Base-by-base conservation (phyloP, 2,113 vertebrate genomes). In the Callorhinus ursinus region DNA sequence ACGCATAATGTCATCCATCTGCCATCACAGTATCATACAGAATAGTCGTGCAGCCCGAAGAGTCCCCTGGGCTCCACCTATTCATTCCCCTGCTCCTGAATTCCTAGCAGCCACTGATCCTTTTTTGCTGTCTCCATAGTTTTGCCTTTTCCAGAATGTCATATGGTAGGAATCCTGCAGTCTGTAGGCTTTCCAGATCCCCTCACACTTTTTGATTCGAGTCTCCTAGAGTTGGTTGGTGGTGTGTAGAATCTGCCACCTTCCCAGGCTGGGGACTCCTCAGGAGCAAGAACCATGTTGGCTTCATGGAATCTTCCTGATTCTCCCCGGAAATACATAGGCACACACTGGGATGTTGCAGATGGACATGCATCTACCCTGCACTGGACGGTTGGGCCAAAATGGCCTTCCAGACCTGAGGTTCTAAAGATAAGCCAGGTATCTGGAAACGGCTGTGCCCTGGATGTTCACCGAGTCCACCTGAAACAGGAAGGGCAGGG, bases 21-120 rank as follows among this genome's bases (percentile, higher is more conserved):
- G 13, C 71, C 65, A 33, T 42, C 1, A 18, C 12, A 16, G 36
- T 2, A 2, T 14, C 51, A 28, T 1, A 12, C 8, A 5, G 69
- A 49, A 88, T 1, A 7, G 5, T 42, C 14, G 81, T 51, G 0
- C 42, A 4, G 3, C 22, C 87, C 21, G 15, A 12, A n/a, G 76
- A 31, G 16, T 22, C 57, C 33, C 4, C 57, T 2, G 0, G 19
- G n/a, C 10, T 22, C 14, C 28, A 2, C 13, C 63, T 10, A 1
- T 13, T 11, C 67, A 19, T n/a, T 4, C 67, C 67, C 18, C 67
- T 18, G 1, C 13, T 7, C 79, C n/a, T n/a, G 49, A 61, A 8
- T 21, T 11, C 53, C 65, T 33, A 18, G 21, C 59, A 67, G 76
- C 21, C 11, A 18, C 57, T 6, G 28, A 19, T 63, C 61, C 12